Conservation (phyloP, 2,113 vertebrate species). For the Octodon degus region DNA sequence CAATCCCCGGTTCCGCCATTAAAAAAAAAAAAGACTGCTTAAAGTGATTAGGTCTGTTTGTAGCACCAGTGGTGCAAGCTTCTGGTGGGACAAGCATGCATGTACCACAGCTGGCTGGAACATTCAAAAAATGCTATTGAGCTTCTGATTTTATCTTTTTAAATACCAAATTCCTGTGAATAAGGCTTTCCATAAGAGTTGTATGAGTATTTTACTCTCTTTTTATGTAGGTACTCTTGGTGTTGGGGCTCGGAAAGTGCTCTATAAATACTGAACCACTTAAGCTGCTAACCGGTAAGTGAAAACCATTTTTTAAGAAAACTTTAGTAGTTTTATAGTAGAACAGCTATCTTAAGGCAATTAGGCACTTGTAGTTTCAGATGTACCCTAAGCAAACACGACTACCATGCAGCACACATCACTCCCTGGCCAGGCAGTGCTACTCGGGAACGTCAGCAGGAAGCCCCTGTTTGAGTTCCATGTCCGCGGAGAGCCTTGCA, state of each 20-base stretch:
- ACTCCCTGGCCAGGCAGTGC: slow-evolving; percentile 18
- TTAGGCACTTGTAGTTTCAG: slow-evolving; percentile 13
- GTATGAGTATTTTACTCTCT: slow-evolving; percentile 47
- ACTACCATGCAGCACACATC: neutral
- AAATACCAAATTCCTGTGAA: slow-evolving; percentile 49
- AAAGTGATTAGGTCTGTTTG: neutral
- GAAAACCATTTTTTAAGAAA: slow-evolving; percentile 54
- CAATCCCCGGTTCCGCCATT: too few species aligned
- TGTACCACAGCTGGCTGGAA: neutral
- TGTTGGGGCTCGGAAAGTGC: slow-evolving; percentile 20
- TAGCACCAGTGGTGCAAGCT: neutral
- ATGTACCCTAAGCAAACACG: neutral
- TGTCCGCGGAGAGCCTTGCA: slow-evolving; percentile 32
- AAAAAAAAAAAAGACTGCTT: neutral
- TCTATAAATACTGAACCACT: slow-evolving; percentile 44
- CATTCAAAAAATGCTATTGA: neutral
- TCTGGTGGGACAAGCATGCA: neutral
- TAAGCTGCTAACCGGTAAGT: slow-evolving; percentile 38
- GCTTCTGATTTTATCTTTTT: slow-evolving; percentile 46
- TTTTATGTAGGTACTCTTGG: slow-evolving; percentile 39
- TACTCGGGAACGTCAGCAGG: neutral
- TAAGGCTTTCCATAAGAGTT: slow-evolving; percentile 38
- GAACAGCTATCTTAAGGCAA: slow-evolving; percentile 31
- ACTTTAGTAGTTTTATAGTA: slow-evolving; percentile 38
- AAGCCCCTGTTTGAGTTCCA: slow-evolving; percentile 11